Conservation (phyloP, 2,888 invertebrate species). For the Oligia latruncula region DNA sequence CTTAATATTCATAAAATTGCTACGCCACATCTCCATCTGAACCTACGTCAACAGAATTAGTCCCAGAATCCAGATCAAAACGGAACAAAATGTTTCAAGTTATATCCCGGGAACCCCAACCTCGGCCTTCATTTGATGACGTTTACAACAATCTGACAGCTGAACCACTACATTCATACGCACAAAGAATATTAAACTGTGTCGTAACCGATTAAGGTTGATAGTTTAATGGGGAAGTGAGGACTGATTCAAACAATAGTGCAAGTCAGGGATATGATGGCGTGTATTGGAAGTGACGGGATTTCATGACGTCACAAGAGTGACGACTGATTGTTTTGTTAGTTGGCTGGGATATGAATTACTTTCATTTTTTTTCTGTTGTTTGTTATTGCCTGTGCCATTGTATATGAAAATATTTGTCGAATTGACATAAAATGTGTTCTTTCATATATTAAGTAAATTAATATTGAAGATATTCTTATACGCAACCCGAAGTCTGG, state of each 20-base stretch:
- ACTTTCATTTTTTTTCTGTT: neutral
- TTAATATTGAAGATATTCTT: neutral
- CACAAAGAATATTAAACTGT: conserved; percentile 25
- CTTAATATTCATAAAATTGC: too few species aligned
- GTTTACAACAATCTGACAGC: conserved; percentile 44
- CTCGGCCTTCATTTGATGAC: conserved; percentile 48
- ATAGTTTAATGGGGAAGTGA: conserved; percentile 1
- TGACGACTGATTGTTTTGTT: conserved; percentile 41
- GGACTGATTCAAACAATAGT: conserved; percentile 58
- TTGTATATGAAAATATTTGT: neutral
- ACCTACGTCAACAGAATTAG: neutral
- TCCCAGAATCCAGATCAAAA: conserved; percentile 4
- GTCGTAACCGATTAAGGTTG: neutral
- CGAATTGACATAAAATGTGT: neutral
- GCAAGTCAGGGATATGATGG: conserved; percentile 59
- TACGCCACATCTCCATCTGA: neutral
- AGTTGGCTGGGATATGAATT: neutral
- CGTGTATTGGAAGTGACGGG: conserved; percentile 55
- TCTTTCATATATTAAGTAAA: neutral
- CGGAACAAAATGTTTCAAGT: conserved; percentile 34
- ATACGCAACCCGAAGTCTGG: neutral
- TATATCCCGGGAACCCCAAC: conserved; percentile 22
- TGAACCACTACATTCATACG: neutral
- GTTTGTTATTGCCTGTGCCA: neutral
- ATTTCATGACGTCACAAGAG: conserved; percentile 29